Evolutionary conservation across 2,888 invertebrate genomes (phyloP), one percentile per base, ranked within the genome.

Genomic region (Deroplatys truncata): DNA sequence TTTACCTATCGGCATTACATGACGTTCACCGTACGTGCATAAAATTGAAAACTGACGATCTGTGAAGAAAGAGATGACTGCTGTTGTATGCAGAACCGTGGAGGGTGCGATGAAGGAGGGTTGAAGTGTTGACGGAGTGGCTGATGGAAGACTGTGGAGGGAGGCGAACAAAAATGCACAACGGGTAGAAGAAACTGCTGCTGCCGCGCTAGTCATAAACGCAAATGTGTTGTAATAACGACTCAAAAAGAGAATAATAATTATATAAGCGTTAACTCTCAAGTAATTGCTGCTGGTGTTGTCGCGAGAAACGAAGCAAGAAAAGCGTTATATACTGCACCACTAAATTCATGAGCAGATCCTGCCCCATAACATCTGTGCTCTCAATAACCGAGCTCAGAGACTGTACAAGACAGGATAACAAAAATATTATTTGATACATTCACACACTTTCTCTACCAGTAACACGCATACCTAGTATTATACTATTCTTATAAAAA

Each of bases 31-130:
- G 49, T 49, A n/a, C 85, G 85, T 49, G 85, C 49, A 85, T 85
- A 85, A 85, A 85, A 85, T 85, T 85, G 85, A 85, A 85, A 85
- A 85, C 49, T 35, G 85, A 85, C 85, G 85, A 85, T 35, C 85
- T 85, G 85, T 85, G 85, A 85, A 85, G 85, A 85, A 49, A 85
- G 43, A 28, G 43, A 35, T 35, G 35, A 85, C 85, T 43, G 85
- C 35, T 85, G 56, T 25, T 72, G 20, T 72, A 85, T 85, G 85
- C 85, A 85, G 85, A 85, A 35, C n/a, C 15, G 85, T n/a, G 35
- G 15, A 49, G 43, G 85, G 85, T 49, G 28, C 84, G 28, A 49
- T 49, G 56, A 72, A 72, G 56, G 56, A 72, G 56, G 56, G 56
- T 72, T 20, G 85, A 35, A n/a, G 85, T 43, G 28, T 31, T 29